Percentiles rank a stretch among this genome's conserved stretches.
phyloP scores from a whole-genome alignment of 2,797 vertebrate species.

The Ispidina lecontei region DNA sequence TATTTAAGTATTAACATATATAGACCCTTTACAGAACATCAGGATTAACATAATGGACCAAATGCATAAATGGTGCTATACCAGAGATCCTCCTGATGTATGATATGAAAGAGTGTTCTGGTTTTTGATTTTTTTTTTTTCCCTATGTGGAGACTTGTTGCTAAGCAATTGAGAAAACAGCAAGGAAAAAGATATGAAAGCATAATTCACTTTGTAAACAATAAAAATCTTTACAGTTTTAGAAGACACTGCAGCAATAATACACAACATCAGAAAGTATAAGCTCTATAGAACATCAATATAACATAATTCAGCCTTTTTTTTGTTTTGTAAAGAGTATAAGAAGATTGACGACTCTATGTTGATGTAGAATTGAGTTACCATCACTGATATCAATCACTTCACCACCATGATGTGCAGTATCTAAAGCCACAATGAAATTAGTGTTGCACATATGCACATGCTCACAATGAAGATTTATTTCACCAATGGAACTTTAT shows the following conservation, averaged over 20 bases:
- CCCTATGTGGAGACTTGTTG: constrained; percentile 64
- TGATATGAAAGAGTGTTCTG: constrained; percentile 1
- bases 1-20: constrained; percentile 10
- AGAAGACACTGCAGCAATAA: constrained; percentile 66
- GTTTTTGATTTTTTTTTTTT: background rate
- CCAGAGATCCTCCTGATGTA: background rate
- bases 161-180: constrained; percentile 73
- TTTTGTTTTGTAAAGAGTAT: background rate
- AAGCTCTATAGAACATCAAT: constrained; percentile 46
- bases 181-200: constrained; percentile 66
- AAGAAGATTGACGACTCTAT: constrained; percentile 49
- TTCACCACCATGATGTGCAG: background rate
- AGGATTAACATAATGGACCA: constrained; percentile 18
- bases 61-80: background rate
- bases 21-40: background rate
- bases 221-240: constrained; percentile 70
- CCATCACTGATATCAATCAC: constrained; percentile 65
- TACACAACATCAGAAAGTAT: constrained; percentile 64
- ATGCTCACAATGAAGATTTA: background rate
- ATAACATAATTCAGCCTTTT: constrained; percentile 53
- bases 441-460: background rate
- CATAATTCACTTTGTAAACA: constrained; percentile 78
- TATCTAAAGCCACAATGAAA: constrained; percentile 42
- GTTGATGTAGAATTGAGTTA: constrained; percentile 71
- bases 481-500: constrained; percentile 36